Conservation (phyloP, 2,113 vertebrate genomes). For the Forbesichthys agassizii region DNA sequence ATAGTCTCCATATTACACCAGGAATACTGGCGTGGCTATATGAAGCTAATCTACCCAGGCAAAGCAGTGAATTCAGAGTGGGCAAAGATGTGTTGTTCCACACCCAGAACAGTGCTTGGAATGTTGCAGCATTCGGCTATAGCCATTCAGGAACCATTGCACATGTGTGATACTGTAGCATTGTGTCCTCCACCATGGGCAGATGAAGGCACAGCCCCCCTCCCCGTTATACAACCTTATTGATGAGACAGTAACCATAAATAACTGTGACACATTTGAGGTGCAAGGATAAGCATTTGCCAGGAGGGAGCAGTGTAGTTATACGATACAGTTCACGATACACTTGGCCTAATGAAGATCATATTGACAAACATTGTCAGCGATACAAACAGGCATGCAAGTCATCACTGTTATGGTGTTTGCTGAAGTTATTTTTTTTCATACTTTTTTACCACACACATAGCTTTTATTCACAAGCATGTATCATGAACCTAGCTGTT, state of each 20-base stretch:
- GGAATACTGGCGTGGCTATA: neutral
- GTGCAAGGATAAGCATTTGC: conserved; percentile 52
- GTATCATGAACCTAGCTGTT: too few species aligned
- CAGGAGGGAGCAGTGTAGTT: conserved; percentile 67
- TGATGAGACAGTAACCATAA: conserved; percentile 36
- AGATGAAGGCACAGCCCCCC: conserved; percentile 29
- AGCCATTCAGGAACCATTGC: conserved; percentile 36
- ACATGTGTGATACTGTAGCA: conserved; percentile 4
- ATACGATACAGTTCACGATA: conserved; percentile 37
- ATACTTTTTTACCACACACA: neutral
- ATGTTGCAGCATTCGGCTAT: conserved; percentile 45
- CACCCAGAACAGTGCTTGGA: conserved; percentile 45
- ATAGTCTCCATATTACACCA: neutral
- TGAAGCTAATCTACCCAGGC: neutral
- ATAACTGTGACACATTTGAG: conserved; percentile 32
- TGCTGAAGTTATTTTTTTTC: conserved; percentile 6
- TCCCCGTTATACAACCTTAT: conserved; percentile 29
- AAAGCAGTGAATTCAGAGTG: conserved; percentile 1
- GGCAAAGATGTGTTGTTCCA: conserved; percentile 13
- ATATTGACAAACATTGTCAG: conserved; percentile 42
- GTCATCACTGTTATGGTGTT: conserved; percentile 14
- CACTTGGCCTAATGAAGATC: conserved; percentile 3
- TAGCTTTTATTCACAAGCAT: too few species aligned
- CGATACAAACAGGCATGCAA: conserved; percentile 44
- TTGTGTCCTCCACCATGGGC: conserved; percentile 24